Percentiles rank a stretch among this genome's conserved stretches.
phyloP scores from a whole-genome alignment of 2,797 vertebrate genomes.

The Sebastes glaucus region DNA sequence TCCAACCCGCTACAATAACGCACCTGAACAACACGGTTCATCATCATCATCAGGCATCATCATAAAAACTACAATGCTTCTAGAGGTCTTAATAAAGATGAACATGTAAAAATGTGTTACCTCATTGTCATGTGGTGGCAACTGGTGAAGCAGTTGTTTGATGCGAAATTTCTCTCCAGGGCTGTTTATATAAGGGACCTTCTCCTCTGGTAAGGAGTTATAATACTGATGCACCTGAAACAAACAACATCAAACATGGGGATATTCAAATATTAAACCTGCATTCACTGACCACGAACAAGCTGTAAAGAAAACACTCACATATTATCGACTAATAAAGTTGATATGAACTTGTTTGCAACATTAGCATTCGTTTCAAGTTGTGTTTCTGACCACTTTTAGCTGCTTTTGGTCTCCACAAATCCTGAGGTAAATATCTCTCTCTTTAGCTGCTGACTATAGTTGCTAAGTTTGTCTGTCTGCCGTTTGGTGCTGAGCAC shows the following conservation, averaged over 20 bases:
- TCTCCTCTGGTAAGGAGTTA: conserved; percentile 96
- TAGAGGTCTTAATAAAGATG: background rate
- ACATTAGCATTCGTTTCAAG: background rate
- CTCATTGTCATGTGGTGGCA: conserved; percentile 98
- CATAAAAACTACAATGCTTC: background rate
- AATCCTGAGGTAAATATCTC: background rate
- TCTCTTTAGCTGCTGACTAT: background rate
- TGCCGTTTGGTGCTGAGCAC: background rate
- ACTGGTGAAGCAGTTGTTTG: conserved; percentile 96
- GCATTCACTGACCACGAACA: background rate
- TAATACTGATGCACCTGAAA: conserved; percentile 98
- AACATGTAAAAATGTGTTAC: conserved; percentile 71
- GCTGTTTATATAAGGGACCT: conserved; percentile 98
- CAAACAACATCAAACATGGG: conserved; percentile 11
- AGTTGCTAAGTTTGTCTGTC: background rate
- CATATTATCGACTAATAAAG: background rate
- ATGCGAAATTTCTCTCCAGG: conserved; percentile 96
- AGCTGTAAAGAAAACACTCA: background rate
- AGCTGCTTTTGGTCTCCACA: background rate
- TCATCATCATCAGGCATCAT: background rate
- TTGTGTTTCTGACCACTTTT: background rate
- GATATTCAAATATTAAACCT: background rate
- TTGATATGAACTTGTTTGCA: background rate
- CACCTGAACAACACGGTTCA: conserved; percentile 54
- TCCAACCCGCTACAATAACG: conserved; percentile 94